Evolutionary conservation across 2,888 invertebrate genomes (phyloP).

Genomic region (Sinohyriopsis cumingii): DNA sequence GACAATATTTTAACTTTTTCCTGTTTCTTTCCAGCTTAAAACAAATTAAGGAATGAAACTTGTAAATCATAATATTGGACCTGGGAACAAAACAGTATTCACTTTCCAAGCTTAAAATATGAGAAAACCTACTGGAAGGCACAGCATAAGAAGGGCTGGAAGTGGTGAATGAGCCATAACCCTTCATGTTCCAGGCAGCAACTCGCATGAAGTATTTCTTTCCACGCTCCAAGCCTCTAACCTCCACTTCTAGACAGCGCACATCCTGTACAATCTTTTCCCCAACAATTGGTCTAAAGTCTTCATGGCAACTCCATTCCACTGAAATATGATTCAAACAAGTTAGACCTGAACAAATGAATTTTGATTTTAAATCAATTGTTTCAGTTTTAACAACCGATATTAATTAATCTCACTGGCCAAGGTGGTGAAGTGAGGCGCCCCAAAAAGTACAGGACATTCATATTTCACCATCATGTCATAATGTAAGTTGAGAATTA

Average conservation of each 20-base stretch:
- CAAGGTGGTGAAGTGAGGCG: too few species aligned
- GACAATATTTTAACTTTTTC: too few species aligned
- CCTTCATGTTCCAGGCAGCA: slow-evolving; percentile 93
- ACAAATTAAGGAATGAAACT: too few species aligned
- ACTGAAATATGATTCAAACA: slow-evolving; percentile 75
- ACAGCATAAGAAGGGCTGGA: slow-evolving; percentile 89
- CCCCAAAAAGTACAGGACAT: too few species aligned
- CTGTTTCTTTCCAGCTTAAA: too few species aligned
- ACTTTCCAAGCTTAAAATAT: background rate
- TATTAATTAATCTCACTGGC: too few species aligned
- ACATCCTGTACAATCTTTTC: slow-evolving; percentile 81
- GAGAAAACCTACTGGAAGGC: slow-evolving; percentile 85
- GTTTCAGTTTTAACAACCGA: too few species aligned
- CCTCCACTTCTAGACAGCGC: slow-evolving; percentile 77
- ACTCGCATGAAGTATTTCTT: slow-evolving; percentile 91
- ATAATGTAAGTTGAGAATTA: too few species aligned
- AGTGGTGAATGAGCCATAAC: slow-evolving; percentile 85
- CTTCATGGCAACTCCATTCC: slow-evolving; percentile 92
- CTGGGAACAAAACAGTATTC: too few species aligned
- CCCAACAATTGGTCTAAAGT: slow-evolving; percentile 87
- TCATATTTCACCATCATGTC: too few species aligned
- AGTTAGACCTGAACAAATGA: background rate
- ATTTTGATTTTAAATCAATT: background rate
- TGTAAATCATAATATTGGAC: too few species aligned
- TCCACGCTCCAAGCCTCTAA: slow-evolving; percentile 87